These are phyloP conservation scores for Polydrusus pterygomalis DNA, from an alignment of 2,888 invertebrate genomes.

Conservation along the genomic window DNA sequence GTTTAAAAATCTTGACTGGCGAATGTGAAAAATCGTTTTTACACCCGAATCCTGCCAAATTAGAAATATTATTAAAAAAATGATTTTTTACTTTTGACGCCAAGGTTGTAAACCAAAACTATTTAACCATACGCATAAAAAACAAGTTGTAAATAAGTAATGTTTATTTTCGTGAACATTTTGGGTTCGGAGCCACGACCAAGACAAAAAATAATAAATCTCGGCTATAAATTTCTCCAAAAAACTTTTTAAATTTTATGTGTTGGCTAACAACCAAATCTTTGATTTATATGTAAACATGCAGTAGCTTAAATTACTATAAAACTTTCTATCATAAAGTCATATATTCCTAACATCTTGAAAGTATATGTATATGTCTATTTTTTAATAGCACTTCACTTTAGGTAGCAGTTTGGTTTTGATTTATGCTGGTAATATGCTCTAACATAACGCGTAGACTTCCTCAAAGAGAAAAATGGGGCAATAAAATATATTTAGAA, in stretches of 20 bases:
- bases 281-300: constrained; percentile 1
- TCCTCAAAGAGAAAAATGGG: too few species aligned
- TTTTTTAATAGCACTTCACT: background rate
- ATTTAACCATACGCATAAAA: background rate
- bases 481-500: too few species aligned
- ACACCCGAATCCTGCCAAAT: background rate
- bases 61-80: background rate
- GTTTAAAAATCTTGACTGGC: background rate
- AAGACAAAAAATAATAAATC: background rate
- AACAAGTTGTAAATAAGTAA: background rate
- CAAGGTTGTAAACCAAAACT: background rate
- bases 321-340: background rate
- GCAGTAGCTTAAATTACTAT: background rate
- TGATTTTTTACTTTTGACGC: background rate
- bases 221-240: background rate
- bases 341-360: background rate
- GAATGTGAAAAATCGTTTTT: background rate
- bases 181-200: background rate
- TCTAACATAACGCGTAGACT: too few species aligned
- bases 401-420: background rate
- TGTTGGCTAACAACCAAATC: constrained; percentile 12
- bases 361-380: background rate
- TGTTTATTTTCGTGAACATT: background rate
- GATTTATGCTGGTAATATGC: background rate
- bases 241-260: constrained; percentile 4